Evolutionary conservation across 2,797 vertebrate genomes (phyloP).

Genomic region (Huso huso): DNA sequence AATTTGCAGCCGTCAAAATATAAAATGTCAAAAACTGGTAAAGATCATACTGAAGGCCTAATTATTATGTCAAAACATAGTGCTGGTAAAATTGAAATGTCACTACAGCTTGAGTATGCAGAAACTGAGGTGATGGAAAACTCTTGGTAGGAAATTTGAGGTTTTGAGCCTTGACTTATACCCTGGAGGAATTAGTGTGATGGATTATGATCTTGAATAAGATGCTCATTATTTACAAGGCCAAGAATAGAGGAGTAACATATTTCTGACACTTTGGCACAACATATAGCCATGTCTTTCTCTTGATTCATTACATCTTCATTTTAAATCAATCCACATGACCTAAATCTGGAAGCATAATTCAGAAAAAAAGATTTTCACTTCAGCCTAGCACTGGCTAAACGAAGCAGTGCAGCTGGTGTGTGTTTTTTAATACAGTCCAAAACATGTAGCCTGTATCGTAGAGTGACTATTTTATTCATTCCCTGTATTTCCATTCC

Average conservation of each 20-base stretch:
- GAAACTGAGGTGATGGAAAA: slow-evolving; percentile 47
- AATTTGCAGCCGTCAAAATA: slow-evolving; percentile 3
- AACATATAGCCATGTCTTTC: slow-evolving; percentile 46
- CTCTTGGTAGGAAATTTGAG: slow-evolving; percentile 39
- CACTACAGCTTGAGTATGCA: slow-evolving; percentile 28
- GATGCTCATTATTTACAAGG: slow-evolving; percentile 54
- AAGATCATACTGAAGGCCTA: slow-evolving; percentile 53
- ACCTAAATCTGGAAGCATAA: slow-evolving; percentile 33
- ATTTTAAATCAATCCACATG: slow-evolving; percentile 52
- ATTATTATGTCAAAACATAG: slow-evolving; percentile 64
- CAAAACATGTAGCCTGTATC: too few relatives aligned
- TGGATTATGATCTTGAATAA: slow-evolving; percentile 57
- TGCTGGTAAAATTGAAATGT: slow-evolving; percentile 45
- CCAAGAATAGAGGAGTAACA: slow-evolving; percentile 62
- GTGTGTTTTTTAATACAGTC: not conserved
- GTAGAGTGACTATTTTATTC: too few relatives aligned
- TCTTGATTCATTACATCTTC: slow-evolving; percentile 57
- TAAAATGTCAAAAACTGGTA: slow-evolving; percentile 32
- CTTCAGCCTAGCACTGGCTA: slow-evolving; percentile 1
- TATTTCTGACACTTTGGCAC: slow-evolving; percentile 48
- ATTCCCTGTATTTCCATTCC: too few relatives aligned
- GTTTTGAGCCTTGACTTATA: slow-evolving; percentile 49
- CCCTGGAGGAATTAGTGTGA: slow-evolving; percentile 51
- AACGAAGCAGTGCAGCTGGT: slow-evolving; percentile 6
- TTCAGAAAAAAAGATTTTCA: slow-evolving; percentile 37